A percentile compares a stretch with the other conserved stretches of the same genome.
phyloP scores from a whole-genome alignment of 1,140 invertebrate genomes.

The Octopus bimaculoides region DNA sequence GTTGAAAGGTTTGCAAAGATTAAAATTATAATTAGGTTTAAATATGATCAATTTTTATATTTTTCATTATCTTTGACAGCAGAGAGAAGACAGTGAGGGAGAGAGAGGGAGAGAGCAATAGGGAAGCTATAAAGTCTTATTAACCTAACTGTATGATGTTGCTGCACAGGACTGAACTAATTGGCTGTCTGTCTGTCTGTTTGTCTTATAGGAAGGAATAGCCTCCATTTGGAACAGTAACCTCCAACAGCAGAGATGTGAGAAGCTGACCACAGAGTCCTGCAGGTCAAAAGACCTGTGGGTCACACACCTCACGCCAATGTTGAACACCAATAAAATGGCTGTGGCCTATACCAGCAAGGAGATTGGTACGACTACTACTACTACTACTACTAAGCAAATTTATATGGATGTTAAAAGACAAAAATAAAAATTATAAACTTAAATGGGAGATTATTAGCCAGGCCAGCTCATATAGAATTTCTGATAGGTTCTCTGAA shows the following conservation, averaged over 20 bases:
- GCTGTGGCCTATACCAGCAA: constrained; percentile 57
- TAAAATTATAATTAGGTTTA: too few species aligned
- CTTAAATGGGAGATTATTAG: too few species aligned
- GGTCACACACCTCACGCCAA: constrained; percentile 56
- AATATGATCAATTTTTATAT: too few species aligned
- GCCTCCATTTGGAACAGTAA: constrained; percentile 52
- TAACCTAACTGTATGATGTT: too few species aligned
- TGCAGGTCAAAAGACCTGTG: constrained; percentile 54
- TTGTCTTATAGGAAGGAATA: constrained; percentile 48
- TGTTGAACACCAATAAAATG: constrained; percentile 57
- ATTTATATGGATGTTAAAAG: too few species aligned
- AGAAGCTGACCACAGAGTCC: constrained; percentile 51
- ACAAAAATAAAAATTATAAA: too few species aligned
- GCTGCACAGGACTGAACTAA: too few species aligned
- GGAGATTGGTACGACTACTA: constrained; percentile 52
- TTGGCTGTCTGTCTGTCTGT: background rate
- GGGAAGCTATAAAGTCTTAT: background rate
- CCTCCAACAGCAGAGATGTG: constrained; percentile 43
- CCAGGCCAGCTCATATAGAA: too few species aligned
- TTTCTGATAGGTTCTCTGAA: too few species aligned
- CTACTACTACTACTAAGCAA: too few species aligned
- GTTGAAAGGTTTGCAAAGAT: too few species aligned
- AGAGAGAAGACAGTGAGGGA: background rate
- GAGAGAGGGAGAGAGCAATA: background rate
- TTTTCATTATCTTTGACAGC: too few species aligned